Base-by-base conservation (phyloP, 2,797 vertebrate genomes). In the Oceanodroma leucorhoa region DNA sequence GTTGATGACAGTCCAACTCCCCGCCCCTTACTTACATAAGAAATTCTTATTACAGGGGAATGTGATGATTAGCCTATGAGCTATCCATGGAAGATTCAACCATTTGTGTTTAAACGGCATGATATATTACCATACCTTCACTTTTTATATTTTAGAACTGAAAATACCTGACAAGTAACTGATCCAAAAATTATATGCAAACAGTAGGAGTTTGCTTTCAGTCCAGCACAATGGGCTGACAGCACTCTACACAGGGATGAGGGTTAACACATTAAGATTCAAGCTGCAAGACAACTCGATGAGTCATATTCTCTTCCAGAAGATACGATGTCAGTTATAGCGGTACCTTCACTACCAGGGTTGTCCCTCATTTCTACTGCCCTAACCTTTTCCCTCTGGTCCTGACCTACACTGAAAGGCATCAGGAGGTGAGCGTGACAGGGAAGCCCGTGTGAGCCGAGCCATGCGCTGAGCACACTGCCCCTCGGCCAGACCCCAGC, bases 401-500 rank as follows among this genome's bases (percentile, higher is more conserved):
- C 32, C 13, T 19, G 22, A 38, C 15, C 45, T 32, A 27, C 12
- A n/a, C 17, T 29, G 54, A 48, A 40, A 76, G 24, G 13, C 7
- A 5, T 23, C 10, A 48, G 17, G 34, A 78, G 29, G 2, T 11
- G 4, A 11, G 1, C 2, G 1, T 26, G 30, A 34, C 23, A 18
- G 36, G 19, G 70, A 58, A 58, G 34, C 9, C 11, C 0, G 0
- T 6, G 14, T 53, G 30, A 76, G 64, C 8, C 0, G 0, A 38
- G 21, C 29, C 14, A 9, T 11, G 26, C 5, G 1, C 36, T 1
- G 4, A 43, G 26, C 34, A 26, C 6, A 4, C 18, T 11, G 23
- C 4, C 5, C 2, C 21, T 78, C 5, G 2, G 9, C 10, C 3
- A 1, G 46, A 45, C 20, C 1, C 26, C 45, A 54, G 58, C 1